A percentile compares a stretch with the other conserved stretches of the same genome.
These are phyloP conservation scores for Podarcis cretensis DNA, from an alignment of 2,113 vertebrate genomes.

Conservation along the genomic window DNA sequence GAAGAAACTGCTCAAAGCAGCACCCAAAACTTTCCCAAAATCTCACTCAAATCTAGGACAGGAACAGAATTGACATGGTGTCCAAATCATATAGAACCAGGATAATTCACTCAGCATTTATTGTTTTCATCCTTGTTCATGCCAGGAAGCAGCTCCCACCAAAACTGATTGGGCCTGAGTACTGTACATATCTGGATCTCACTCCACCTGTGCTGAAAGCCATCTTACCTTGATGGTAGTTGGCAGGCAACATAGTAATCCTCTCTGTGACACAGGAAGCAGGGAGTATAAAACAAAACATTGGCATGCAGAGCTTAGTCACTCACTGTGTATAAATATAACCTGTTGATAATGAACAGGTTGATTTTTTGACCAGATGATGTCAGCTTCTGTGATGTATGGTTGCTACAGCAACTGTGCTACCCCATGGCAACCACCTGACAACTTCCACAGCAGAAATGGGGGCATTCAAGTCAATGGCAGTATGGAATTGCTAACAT, in stretches of 20 bases:
- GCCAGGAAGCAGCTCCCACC: neutral
- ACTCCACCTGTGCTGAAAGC: neutral
- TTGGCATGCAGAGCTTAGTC: neutral
- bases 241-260: no score
- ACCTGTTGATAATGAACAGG: neutral
- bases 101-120: neutral
- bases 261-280: neutral
- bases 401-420: neutral
- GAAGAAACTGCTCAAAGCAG: neutral
- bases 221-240: neutral
- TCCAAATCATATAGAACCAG: no score
- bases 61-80: neutral
- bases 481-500: neutral
- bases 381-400: neutral
- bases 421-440: neutral
- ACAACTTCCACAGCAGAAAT: neutral
- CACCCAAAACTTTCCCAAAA: neutral
- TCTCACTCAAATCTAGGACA: neutral
- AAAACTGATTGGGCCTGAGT: neutral
- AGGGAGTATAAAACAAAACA: neutral
- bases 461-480: neutral
- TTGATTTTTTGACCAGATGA: neutral
- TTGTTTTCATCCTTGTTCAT: neutral
- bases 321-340: neutral
- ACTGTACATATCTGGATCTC: neutral